Base-by-base conservation (phyloP, 2,888 invertebrate genomes). In the Candidula unifasciata region DNA sequence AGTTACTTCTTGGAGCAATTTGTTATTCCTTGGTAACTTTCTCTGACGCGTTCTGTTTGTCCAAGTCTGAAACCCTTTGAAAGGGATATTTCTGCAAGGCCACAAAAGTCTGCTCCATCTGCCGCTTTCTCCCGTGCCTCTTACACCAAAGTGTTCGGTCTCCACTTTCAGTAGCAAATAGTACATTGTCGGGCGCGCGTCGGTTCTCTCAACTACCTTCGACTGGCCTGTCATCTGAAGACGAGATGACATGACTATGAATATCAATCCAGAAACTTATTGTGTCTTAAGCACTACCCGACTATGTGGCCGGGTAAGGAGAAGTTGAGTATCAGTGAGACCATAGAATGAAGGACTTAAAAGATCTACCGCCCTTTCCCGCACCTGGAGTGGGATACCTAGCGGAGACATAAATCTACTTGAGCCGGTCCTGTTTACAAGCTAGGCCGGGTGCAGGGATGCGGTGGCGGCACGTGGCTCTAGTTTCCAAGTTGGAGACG, bases 241-340 rank as follows among this genome's bases (percentile, higher is more conserved):
- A 16, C 3, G 21, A 30, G 13, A 30, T 54, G 74, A 74, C 74
- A 54, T 54, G 74, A 54, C 74, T 74, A 74, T 74, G 74, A 74
- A 74, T 74, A 18, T 44, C 54, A 74, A 74, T 74, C 54, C 74
- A 54, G 54, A 27, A 54, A 27, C 2, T 27, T 54, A 33, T 74
- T 54, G 54, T 30, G 30, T 5, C n/a, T 24, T 1, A 54, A 54
- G 74, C 3, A 27, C n/a, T 54, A 52, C 54, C 30, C 6, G 74
- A 30, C 44, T 35, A 6, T 37, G 1, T 71, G 3, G 10, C 30
- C 13, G 3, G 73, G n/a, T 13, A 10, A 27, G 13, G 27, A 8
- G 73, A 52, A 5, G 21, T 16, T 73, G n/a, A 16, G n/a, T 44
- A 44, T 52, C 52, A 73, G 16, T n/a, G 13, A 37, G 60, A 16